These are phyloP conservation scores for Falco cherrug DNA, from an alignment of 2,797 vertebrate genomes.

Conservation along the genomic window DNA sequence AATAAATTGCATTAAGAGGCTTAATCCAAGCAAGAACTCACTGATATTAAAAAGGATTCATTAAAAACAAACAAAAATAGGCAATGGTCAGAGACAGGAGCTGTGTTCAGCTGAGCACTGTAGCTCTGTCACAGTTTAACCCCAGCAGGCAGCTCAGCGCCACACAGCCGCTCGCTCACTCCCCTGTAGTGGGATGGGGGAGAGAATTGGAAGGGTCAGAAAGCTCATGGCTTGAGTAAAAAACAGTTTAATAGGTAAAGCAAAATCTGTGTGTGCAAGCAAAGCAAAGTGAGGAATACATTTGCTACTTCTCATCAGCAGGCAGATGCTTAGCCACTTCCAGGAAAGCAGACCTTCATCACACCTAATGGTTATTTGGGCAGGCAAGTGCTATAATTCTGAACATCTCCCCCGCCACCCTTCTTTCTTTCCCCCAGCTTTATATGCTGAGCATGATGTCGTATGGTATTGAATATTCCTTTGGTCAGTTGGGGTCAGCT, in stretches of 20 bases:
- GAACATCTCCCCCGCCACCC: fast-evolving
- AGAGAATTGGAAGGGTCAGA: background rate
- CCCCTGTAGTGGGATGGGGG: too few species aligned
- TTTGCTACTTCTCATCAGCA: background rate
- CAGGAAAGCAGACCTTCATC: background rate
- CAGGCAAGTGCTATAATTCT: background rate
- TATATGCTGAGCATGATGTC: background rate
- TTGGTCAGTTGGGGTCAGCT: background rate
- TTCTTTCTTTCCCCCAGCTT: background rate
- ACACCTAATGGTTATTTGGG: fast-evolving
- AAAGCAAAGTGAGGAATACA: background rate
- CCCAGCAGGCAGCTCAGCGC: background rate
- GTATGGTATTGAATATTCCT: background rate
- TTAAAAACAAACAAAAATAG: background rate
- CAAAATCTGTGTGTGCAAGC: background rate
- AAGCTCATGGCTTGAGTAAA: background rate
- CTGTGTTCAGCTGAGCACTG: background rate
- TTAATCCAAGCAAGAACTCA: background rate
- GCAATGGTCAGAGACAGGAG: background rate
- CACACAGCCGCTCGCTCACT: fast-evolving
- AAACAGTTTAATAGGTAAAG: background rate
- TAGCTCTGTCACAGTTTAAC: background rate
- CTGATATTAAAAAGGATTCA: background rate
- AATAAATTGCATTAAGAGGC: background rate
- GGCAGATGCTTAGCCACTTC: background rate